phyloP scores from a whole-genome alignment of 2,797 vertebrate genomes.

The Dryobates pubescens region DNA sequence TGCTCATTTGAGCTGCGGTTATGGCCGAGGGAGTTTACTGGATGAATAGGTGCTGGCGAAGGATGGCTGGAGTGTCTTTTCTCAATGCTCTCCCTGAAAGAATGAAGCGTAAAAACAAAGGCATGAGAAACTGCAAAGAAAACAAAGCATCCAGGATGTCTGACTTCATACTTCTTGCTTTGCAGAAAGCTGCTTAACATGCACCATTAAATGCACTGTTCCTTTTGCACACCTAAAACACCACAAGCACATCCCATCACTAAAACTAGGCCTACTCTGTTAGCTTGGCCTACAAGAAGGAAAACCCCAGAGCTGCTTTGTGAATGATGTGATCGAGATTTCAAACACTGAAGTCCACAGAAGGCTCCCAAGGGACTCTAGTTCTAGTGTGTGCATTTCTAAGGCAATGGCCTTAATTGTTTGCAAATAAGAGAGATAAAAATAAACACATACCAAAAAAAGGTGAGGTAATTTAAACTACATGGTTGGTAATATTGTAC shows the following conservation, averaged over 20 bases:
- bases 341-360: not conserved
- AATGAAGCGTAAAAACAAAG: conserved; percentile 27
- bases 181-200: not conserved
- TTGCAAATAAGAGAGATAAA: not conserved
- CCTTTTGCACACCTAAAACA: not conserved
- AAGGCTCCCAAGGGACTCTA: not conserved
- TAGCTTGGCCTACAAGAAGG: not conserved
- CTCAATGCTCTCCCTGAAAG: conserved; percentile 88
- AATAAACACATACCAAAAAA: not conserved
- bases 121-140: not conserved
- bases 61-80: conserved; percentile 93
- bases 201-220: not conserved
- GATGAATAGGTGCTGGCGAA: conserved; percentile 87
- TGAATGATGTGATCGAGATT: not conserved
- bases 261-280: not conserved
- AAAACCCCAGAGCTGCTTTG: not conserved
- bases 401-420: not conserved
- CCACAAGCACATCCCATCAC: not conserved
- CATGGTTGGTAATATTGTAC: not conserved
- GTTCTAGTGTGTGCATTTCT: not conserved
- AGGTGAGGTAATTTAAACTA: not conserved
- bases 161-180: not conserved
- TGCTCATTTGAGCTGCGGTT: conserved; percentile 85
- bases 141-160: not conserved
- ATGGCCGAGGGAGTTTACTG: conserved; percentile 87